Base-by-base conservation (phyloP, 2,888 invertebrate genomes). In the Selenia dentaria region DNA sequence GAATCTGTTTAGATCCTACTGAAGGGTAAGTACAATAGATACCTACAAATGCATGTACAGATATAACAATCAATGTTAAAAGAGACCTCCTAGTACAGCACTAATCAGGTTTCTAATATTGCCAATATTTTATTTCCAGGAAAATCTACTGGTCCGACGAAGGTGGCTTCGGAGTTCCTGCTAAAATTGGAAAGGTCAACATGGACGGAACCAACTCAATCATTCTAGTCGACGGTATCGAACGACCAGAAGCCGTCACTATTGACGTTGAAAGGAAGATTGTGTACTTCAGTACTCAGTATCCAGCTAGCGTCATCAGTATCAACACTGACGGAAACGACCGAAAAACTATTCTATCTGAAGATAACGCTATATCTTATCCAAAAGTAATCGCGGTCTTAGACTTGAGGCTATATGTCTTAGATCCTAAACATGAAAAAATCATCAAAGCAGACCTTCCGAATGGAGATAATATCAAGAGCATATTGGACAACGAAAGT, bases 121-220 rank as follows among this genome's bases (percentile, higher is more conserved):
- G n/a, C n/a, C n/a, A n/a, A n/a, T 2, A n/a, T 11, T 36, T 60
- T 54, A 34, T 74, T 83, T 29, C 0, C 77, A 94, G 94, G 18
- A 95, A 96, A 85, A 83, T 98, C 16, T 99, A 97, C 86, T 99
- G 99, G 99, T 93, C 98, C 6, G 99, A 99, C 72, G 96, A 97
- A 59, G 99, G 99, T 6, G 98, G 97, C 5, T 94, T 92, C 50
- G 97, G 97, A 1, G 96, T 98, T 0, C 96, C 97, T 0, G 92
- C 95, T 0, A 99, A 99, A 82, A 95, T 99, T 18, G 96, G 94
- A 0, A 95, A 94, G 63, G 97, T 97, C 0, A 96, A 97, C 71
- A 97, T 99, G 97, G 98, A 98, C 74, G 99, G 99, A 0, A 92
- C 94, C 8, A 94, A 95, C 63, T 92, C 98, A 0, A 79, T 93